These are phyloP conservation scores for Macrosteles quadrilineatus DNA, from an alignment of 1,140 invertebrate species.

Conservation along the genomic window DNA sequence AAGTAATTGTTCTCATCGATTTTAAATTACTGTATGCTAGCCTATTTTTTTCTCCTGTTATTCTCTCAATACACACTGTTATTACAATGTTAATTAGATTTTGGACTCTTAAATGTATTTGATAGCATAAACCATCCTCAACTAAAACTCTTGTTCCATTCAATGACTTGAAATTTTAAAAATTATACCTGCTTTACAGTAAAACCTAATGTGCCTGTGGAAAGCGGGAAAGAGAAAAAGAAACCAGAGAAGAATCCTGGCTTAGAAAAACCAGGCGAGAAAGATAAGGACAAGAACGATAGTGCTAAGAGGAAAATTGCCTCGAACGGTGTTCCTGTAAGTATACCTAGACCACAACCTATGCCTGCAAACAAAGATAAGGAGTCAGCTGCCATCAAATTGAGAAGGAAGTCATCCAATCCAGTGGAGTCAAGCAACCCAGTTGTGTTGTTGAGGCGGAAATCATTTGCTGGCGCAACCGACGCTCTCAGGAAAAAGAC, in stretches of 20 bases:
- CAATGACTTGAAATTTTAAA: no score
- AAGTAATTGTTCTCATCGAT: no score
- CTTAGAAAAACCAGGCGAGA: background rate
- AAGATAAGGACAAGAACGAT: background rate
- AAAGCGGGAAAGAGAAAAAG: background rate
- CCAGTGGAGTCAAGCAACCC: background rate
- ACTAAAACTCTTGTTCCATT: no score
- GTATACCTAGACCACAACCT: background rate
- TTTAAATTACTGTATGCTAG: no score
- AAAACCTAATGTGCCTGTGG: background rate
- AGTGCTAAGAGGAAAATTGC: background rate
- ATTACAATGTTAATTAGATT: no score
- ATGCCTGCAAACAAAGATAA: background rate
- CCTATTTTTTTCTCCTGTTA: no score
- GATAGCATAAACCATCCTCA: no score
- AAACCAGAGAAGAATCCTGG: background rate
- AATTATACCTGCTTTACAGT: no score
- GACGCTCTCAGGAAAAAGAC: constrained; percentile 15
- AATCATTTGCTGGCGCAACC: constrained; percentile 18
- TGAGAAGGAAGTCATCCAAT: constrained; percentile 16
- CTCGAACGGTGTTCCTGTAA: background rate
- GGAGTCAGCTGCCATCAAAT: background rate
- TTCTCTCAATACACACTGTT: no score
- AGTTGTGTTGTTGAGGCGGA: constrained; percentile 14
- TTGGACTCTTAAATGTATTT: no score